Percentiles rank a stretch among this genome's conserved stretches.
These are phyloP conservation scores for Perca fluviatilis DNA, from an alignment of 2,113 vertebrate genomes.

Conservation along the genomic window DNA sequence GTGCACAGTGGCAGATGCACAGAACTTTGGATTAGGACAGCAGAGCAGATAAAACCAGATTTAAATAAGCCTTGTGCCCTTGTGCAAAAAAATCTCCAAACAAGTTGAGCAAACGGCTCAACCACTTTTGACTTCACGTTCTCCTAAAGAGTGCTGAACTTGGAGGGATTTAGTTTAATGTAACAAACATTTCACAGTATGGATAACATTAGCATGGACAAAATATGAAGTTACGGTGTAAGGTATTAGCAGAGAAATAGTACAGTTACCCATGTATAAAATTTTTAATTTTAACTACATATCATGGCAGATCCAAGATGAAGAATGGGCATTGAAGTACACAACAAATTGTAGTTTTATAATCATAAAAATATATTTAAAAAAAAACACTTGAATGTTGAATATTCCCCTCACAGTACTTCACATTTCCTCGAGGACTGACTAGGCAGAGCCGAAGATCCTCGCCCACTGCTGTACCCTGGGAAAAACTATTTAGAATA, in stretches of 20 bases:
- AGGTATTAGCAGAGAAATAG: conserved; percentile 47
- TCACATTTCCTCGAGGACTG: conserved; percentile 40
- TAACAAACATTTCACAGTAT: conserved; percentile 31
- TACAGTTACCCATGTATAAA: conserved; percentile 2
- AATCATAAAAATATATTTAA: conserved; percentile 83
- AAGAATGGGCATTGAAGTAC: conserved; percentile 57
- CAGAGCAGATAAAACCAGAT: conserved; percentile 2
- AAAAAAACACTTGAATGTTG: conserved; percentile 74
- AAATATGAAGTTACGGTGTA: conserved; percentile 8
- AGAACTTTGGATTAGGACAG: neutral
- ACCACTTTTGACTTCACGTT: neutral
- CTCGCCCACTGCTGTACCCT: conserved; percentile 95
- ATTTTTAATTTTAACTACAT: conserved; percentile 33
- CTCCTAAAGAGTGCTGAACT: conserved; percentile 41
- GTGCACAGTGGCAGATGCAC: neutral
- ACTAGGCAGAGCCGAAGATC: conserved; percentile 74
- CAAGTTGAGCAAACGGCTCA: conserved; percentile 22
- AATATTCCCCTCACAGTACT: conserved; percentile 77
- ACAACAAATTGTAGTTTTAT: conserved; percentile 70
- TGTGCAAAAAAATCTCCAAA: conserved; percentile 17
- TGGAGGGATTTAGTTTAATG: conserved; percentile 36
- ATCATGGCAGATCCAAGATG: conserved; percentile 53
- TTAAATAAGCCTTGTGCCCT: neutral
- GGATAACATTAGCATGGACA: conserved; percentile 45
- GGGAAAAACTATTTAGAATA: conserved; percentile 94